Base-by-base conservation (phyloP, 2,113 vertebrate species). In the Gopherus flavomarginatus region DNA sequence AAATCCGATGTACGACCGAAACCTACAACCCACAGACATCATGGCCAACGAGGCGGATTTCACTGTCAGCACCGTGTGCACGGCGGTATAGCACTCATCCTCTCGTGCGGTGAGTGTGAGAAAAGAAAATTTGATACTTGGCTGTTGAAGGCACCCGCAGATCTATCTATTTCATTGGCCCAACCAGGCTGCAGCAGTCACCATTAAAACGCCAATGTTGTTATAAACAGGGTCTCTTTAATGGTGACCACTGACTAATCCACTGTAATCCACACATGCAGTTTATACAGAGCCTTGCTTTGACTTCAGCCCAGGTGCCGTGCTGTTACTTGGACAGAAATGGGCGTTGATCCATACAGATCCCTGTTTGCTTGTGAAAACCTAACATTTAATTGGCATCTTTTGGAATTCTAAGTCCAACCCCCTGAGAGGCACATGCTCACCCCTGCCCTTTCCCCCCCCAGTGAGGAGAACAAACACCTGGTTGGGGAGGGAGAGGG, bases 31-130 rank as follows among this genome's bases (percentile, higher is more conserved):
- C 95, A 99, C 99, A 3, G 99, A 99, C 97, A 99, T 99, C 98
- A 96, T 99, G 99, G 98, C 98, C 94, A 98, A 97, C 8, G 99
- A 99, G 98, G 98, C 99, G 1, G 99, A 99, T 98, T 99, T 99
- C 98, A 99, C 99, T 26, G 99, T 99, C 97, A 99, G 99, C 99
- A 99, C 99, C 3, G 99, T 99, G 96, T 99, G 99, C 96, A 99
- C 99, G 2, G 99, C 99, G 0, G 99, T 99, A 99, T 99, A 99
- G 99, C 99, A 93, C 97, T 98, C 8, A 94, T 84, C 97, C 98
- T 83, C 91, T 3, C 94, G 86, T 1, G 10, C 94, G 95, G 98
- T 95, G 98, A 98, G 99, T 98, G 94, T 16, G 21, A 0, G 9
- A 4, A 5, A 0, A 35, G 27, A 8, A 8, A 11, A 35, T 19